Conservation (phyloP, 2,797 vertebrate species). For the Nannoperca australis region DNA sequence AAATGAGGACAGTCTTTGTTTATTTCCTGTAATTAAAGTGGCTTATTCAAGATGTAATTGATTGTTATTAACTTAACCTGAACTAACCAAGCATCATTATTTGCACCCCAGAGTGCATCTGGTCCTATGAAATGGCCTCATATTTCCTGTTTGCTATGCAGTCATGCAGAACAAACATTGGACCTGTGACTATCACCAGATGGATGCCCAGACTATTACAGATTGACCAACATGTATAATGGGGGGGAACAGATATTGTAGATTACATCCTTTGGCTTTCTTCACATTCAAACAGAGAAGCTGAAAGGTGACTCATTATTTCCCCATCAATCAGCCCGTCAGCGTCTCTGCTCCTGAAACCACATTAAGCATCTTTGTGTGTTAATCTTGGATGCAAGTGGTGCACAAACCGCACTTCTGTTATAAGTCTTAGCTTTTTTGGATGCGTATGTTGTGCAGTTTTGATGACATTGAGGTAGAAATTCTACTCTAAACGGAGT, state of each 20-base stretch:
- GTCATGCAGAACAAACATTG: conserved; percentile 61
- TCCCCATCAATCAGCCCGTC: conserved; percentile 10
- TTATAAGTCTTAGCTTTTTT: neutral
- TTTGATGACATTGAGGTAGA: conserved; percentile 29
- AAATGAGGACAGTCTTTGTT: neutral
- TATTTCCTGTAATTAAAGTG: conserved; percentile 29
- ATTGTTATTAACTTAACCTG: conserved; percentile 37
- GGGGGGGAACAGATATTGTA: conserved; percentile 33
- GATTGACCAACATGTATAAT: conserved; percentile 49
- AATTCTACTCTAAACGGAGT: conserved; percentile 11
- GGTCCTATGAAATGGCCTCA: conserved; percentile 51
- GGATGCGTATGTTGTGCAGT: conserved; percentile 2
- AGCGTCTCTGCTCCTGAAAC: neutral
- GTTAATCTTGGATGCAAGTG: conserved; percentile 42
- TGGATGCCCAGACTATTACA: conserved; percentile 43
- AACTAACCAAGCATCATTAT: conserved; percentile 50
- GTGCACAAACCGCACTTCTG: conserved; percentile 12
- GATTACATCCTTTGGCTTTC: conserved; percentile 47
- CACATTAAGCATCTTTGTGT: conserved; percentile 30
- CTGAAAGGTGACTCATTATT: conserved; percentile 28
- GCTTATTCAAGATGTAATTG: conserved; percentile 24
- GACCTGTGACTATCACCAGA: conserved; percentile 50
- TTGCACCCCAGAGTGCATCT: conserved; percentile 62
- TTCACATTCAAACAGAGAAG: conserved; percentile 33
- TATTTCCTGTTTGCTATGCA: conserved; percentile 68